These are phyloP conservation scores for Luffia ferchaultella DNA, from an alignment of 2,888 invertebrate genomes.

Conservation along the genomic window DNA sequence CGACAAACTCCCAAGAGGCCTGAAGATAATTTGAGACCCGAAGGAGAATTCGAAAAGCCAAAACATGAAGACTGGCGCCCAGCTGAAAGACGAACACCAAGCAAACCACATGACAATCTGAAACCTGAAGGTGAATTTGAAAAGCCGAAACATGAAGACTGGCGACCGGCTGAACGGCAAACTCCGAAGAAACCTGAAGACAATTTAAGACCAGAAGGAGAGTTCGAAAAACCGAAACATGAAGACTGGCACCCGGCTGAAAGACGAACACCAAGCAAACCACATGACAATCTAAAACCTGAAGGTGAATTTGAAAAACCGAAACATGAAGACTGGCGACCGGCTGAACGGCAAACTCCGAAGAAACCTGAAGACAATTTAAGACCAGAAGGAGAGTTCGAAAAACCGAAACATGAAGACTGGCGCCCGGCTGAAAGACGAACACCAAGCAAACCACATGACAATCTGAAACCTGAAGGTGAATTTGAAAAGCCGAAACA, in stretches of 20 bases:
- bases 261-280: constrained; percentile 23
- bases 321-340: constrained; percentile 36
- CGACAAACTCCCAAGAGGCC: constrained; percentile 38
- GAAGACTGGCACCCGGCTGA: constrained; percentile 40
- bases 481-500: constrained; percentile 36
- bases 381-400: constrained; percentile 60
- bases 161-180: constrained; percentile 37
- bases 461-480: constrained; percentile 43
- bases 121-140: constrained; percentile 67
- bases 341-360: constrained; percentile 28
- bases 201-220: constrained; percentile 49
- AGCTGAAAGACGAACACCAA: constrained; percentile 46
- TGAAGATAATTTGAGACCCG: constrained; percentile 55
- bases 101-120: constrained; percentile 61
- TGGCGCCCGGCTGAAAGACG: constrained; percentile 45
- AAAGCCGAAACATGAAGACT: constrained; percentile 41
- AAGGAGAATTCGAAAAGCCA: constrained; percentile 62
- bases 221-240: constrained; percentile 44
- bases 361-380: constrained; percentile 45
- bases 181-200: constrained; percentile 24
- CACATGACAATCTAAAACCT: constrained; percentile 63
- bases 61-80: constrained; percentile 47
- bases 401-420: constrained; percentile 29
- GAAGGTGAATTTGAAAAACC: constrained; percentile 68
- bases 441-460: constrained; percentile 32